Percentiles rank a stretch among this genome's conserved stretches.
Conservation (phyloP, 2,113 vertebrate species). For the Zosterops pallidus region DNA sequence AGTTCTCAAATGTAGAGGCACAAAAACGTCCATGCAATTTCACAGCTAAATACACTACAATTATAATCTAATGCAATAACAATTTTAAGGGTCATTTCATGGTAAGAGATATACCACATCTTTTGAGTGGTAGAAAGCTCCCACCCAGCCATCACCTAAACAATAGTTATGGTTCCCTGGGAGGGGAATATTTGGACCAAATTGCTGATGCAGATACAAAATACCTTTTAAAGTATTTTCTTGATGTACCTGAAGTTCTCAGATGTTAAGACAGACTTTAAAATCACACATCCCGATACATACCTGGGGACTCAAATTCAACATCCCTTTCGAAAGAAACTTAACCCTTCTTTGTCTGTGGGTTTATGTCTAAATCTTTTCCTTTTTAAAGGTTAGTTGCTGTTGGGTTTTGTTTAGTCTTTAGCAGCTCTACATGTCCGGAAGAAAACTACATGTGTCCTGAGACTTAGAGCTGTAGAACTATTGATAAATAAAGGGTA, state of each 20-base stretch:
- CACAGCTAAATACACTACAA: constrained; percentile 57
- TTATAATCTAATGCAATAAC: constrained; percentile 50
- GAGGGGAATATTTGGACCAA: not conserved
- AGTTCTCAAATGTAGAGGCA: constrained; percentile 11
- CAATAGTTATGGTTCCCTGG: not conserved
- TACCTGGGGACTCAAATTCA: not conserved
- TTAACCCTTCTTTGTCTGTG: not conserved
- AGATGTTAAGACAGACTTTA: not conserved
- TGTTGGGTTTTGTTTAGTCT: not conserved
- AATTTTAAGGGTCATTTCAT: constrained; percentile 63
- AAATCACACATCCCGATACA: not conserved
- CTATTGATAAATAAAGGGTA: not conserved
- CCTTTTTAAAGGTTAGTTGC: not conserved
- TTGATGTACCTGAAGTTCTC: not conserved
- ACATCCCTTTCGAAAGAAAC: not conserved
- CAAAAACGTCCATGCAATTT: constrained; percentile 37
- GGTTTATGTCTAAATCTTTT: not conserved
- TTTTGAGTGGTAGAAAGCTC: not conserved
- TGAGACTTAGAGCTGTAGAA: not conserved
- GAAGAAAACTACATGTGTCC: not conserved
- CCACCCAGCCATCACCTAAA: not conserved
- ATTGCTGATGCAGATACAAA: not conserved
- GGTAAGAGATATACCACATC: not conserved
- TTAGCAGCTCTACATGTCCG: not conserved
- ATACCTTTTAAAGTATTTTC: not conserved